Percentiles rank a stretch among this genome's conserved stretches.
phyloP scores from a whole-genome alignment of 2,113 vertebrate species.

The Machaerirhynchus nigripectus region DNA sequence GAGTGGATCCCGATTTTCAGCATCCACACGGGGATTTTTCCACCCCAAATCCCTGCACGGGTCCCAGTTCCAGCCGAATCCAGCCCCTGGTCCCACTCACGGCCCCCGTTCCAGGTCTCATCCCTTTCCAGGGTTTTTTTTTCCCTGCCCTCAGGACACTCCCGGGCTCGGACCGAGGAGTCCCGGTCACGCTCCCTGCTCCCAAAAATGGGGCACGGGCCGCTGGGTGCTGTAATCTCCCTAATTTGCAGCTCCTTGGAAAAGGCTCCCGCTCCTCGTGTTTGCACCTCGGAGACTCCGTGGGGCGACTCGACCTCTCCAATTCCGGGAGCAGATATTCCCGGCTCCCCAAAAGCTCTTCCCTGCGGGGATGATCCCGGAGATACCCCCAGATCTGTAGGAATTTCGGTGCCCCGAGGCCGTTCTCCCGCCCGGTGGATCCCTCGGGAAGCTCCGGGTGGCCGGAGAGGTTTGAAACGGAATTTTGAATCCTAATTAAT shows the following conservation, averaged over 20 bases:
- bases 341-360: neutral
- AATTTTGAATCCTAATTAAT: neutral
- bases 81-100: accelerated
- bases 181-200: neutral
- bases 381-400: accelerated
- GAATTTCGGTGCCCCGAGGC: neutral
- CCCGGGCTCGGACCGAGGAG: neutral
- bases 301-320: neutral
- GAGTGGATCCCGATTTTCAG: accelerated
- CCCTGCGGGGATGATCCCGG: neutral
- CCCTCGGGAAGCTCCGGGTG: neutral
- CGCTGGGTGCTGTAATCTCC: neutral
- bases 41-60: accelerated
- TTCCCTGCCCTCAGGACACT: neutral
- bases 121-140: neutral
- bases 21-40: accelerated
- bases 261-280: neutral
- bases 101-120: neutral
- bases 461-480: neutral
- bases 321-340: neutral
- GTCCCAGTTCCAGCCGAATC: neutral
- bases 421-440: neutral
- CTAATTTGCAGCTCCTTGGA: neutral
- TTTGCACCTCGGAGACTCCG: neutral
- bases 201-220: neutral